phyloP scores from a whole-genome alignment of 2,888 invertebrate species.

The Drosophila diplacantha region DNA sequence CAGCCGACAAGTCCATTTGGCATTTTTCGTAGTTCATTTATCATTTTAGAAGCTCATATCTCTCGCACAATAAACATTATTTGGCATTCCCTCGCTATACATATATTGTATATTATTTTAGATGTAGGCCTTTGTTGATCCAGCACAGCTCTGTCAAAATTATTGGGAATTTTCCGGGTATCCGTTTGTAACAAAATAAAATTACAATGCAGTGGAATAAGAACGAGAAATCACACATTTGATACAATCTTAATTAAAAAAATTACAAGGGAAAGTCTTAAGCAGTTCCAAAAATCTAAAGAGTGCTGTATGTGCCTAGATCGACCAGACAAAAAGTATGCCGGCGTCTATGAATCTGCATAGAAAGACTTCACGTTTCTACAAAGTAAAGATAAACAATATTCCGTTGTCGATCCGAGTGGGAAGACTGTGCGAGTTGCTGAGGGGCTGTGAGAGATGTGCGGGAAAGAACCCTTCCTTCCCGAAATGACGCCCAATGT shows the following conservation, averaged over 20 bases:
- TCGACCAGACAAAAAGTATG: background rate
- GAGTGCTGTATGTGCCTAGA: background rate
- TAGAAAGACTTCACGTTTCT: conserved; percentile 23
- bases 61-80: conserved; percentile 5
- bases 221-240: background rate
- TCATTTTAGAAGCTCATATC: conserved; percentile 8
- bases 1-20: conserved; percentile 4
- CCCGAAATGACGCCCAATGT: background rate
- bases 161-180: background rate
- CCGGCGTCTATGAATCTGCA: conserved; percentile 6
- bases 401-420: background rate
- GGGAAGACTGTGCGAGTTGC: background rate
- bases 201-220: background rate
- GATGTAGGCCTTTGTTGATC: background rate
- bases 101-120: background rate
- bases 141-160: conserved; percentile 1
- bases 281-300: background rate
- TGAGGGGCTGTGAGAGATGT: background rate
- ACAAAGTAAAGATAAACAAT: conserved; percentile 30
- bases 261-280: background rate
- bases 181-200: background rate
- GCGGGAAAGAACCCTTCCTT: background rate
- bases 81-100: background rate
- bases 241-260: background rate
- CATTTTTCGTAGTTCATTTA: conserved; percentile 2